These are phyloP conservation scores for Drosophila kikkawai DNA, from an alignment of 1,140 invertebrate species.

Conservation along the genomic window DNA sequence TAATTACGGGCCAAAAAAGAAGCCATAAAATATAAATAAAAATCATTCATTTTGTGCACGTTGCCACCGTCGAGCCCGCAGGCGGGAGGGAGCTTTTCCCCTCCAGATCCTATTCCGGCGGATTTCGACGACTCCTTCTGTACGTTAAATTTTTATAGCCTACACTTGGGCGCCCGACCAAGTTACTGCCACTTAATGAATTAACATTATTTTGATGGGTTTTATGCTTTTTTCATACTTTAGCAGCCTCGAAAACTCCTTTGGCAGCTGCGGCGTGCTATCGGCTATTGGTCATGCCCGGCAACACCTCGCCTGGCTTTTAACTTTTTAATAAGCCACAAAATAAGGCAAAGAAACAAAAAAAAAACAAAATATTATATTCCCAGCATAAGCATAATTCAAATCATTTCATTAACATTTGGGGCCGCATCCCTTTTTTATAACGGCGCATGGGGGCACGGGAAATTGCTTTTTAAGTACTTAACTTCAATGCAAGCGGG, in stretches of 20 bases:
- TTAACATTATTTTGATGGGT: slow-evolving; percentile 83
- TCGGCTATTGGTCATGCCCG: slow-evolving; percentile 35
- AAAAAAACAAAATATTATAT: slow-evolving; percentile 31
- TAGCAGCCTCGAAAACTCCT: slow-evolving; percentile 52
- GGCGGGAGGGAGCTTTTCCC: slow-evolving; percentile 16
- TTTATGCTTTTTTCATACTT: slow-evolving; percentile 79
- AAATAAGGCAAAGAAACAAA: slow-evolving; percentile 18
- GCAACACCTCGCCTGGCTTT: slow-evolving; percentile 54
- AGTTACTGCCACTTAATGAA: slow-evolving; percentile 83
- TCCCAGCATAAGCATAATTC: slow-evolving; percentile 74
- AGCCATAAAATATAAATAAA: slow-evolving; percentile 83
- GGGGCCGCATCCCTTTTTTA: slow-evolving; percentile 56
- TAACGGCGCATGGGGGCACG: slow-evolving; percentile 20
- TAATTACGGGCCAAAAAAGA: slow-evolving; percentile 65
- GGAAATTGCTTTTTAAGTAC: slow-evolving; percentile 82
- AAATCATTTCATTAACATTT: slow-evolving; percentile 83
- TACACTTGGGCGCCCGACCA: slow-evolving; percentile 76
- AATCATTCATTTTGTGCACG: slow-evolving; percentile 75
- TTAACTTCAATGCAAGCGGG: slow-evolving; percentile 74
- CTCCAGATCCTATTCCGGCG: slow-evolving; percentile 6
- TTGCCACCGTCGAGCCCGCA: slow-evolving; percentile 21
- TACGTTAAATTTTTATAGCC: slow-evolving; percentile 83
- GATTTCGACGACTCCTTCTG: slow-evolving; percentile 52
- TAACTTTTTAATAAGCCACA: slow-evolving; percentile 80
- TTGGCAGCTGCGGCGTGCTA: slow-evolving; percentile 41